phyloP scores from a whole-genome alignment of 2,797 vertebrate species.

The Pangasius djambal region DNA sequence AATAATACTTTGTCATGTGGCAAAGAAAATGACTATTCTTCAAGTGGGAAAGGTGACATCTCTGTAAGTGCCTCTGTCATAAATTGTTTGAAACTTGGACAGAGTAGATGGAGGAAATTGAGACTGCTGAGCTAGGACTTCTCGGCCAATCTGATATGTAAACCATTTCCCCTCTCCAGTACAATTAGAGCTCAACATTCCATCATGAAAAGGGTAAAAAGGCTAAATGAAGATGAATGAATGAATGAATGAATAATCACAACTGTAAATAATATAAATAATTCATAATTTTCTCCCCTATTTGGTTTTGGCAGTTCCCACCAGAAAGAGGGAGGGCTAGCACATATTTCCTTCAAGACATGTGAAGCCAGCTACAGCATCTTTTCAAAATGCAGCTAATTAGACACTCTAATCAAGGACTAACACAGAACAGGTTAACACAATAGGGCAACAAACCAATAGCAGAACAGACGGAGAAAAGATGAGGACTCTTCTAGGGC shows the following conservation, averaged over 20 bases:
- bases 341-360: neutral
- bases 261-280: too few relatives aligned
- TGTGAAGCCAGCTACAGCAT: too few relatives aligned
- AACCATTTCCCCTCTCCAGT: neutral
- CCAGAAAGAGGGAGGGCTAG: too few relatives aligned
- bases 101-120: neutral
- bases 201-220: neutral
- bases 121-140: conserved; percentile 4
- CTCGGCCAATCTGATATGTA: neutral
- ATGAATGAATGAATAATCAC: neutral
- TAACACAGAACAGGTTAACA: neutral
- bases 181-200: neutral
- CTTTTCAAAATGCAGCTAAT: too few relatives aligned
- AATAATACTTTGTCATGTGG: conserved; percentile 54
- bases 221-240: neutral
- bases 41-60: conserved; percentile 31
- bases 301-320: too few relatives aligned
- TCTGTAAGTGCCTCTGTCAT: conserved; percentile 38
- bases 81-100: conserved; percentile 3
- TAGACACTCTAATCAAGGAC: neutral
- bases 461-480: neutral
- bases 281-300: too few relatives aligned
- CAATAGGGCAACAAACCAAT: neutral
- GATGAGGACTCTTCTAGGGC: neutral
- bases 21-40: conserved; percentile 41